Conservation (phyloP, 2,113 vertebrate genomes). For the Scartelaos histophorus region DNA sequence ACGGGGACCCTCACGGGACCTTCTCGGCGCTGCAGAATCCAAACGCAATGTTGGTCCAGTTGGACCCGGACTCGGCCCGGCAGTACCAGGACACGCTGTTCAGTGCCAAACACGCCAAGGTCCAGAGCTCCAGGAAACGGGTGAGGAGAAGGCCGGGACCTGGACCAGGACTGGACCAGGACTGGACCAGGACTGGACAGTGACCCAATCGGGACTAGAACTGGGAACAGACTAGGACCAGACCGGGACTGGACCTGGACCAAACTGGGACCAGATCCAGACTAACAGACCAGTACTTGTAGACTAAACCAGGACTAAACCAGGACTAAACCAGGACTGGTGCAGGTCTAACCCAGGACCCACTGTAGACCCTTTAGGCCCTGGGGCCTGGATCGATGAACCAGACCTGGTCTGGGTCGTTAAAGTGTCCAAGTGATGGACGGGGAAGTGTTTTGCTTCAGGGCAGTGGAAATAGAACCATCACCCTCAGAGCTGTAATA, state of each 20-base stretch:
- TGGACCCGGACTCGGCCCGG: conserved; percentile 75
- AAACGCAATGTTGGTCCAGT: conserved; percentile 92
- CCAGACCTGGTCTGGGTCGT: no score
- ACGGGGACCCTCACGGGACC: conserved; percentile 83
- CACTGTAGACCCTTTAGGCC: no score
- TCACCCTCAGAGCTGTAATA: no score
- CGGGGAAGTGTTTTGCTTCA: no score
- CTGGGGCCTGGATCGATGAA: neutral
- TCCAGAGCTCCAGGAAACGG: conserved; percentile 88
- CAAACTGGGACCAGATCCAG: neutral
- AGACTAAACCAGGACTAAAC: neutral
- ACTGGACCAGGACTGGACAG: neutral
- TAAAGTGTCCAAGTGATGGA: no score
- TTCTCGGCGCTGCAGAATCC: conserved; percentile 89
- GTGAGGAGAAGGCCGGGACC: conserved; percentile 64
- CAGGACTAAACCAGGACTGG: neutral
- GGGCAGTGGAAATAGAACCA: no score
- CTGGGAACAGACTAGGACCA: neutral
- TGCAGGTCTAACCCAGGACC: neutral
- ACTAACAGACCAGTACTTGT: no score
- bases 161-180: neutral
- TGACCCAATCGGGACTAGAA: neutral
- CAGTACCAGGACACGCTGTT: conserved; percentile 87
- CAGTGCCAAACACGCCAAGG: conserved; percentile 90
- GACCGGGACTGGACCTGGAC: neutral